Evolutionary conservation across 2,797 vertebrate genomes (phyloP), one percentile per base, ranked within the genome.

Genomic region (Microctenopoma lineatum): DNA sequence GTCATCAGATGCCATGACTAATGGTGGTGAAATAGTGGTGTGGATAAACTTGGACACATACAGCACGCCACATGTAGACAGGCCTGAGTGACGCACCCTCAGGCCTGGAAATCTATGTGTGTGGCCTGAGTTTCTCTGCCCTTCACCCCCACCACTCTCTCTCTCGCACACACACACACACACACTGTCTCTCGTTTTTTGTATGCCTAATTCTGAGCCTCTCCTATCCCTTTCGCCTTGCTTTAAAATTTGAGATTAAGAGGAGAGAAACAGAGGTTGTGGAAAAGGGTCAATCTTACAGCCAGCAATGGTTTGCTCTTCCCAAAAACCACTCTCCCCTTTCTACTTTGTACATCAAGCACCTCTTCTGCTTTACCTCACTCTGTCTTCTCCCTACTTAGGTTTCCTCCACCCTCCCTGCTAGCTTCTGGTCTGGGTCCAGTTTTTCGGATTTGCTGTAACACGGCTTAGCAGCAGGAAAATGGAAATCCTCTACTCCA

Each of bases 81-180:
- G 80, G 86, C 84, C 84, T 81, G 77, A 88, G 82, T 86, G 87
- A 88, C 70, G 60, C 80, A 81, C 81, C 87, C 84, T 76, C 50
- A 59, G 70, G 89, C 75, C 81, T 85, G 79, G 71, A 88, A 77
- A 80, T 84, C 90, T 79, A 75, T 83, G 87, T 93, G 92, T 92
- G 92, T 92, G 91, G 90, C 87, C 90, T 63, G 52, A 77, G 68
- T 16, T 7, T 32, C 66, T 60, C 60, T 70, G 14, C 55, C 64
- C 34, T 53, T 55, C 48, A 59, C 52, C 68, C 36, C 44, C 26
- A 26, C 53, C 32, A 39, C 53, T 1, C 41, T 27, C n/a, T 5
- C 58, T 12, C 46, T 25, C 29, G 15, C 70, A 36, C 44, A 56
- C 26, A 36, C 41, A 42, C 41, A 42, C 14, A 44, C 41, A 16